These are phyloP conservation scores for Drepana falcataria DNA, from an alignment of 2,888 invertebrate species.

Conservation along the genomic window DNA sequence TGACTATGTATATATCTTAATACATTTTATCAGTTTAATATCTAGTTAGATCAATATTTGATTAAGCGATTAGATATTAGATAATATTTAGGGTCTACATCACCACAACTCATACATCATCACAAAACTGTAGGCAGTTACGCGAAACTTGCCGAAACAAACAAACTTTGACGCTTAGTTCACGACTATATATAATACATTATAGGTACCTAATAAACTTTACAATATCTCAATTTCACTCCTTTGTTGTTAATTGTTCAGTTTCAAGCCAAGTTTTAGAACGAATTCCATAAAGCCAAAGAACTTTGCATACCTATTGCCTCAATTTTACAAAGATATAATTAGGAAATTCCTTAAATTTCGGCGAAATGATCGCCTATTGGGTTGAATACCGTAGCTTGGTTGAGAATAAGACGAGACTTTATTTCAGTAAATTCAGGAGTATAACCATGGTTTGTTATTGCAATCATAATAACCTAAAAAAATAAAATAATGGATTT, in stretches of 20 bases:
- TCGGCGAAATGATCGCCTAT: background rate
- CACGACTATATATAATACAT: background rate
- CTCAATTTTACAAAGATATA: background rate
- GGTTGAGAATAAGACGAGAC: too few relatives aligned
- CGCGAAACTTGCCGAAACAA: background rate
- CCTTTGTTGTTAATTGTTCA: conserved; percentile 1
- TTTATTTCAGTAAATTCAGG: too few relatives aligned
- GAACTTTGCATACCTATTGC: background rate
- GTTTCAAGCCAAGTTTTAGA: background rate
- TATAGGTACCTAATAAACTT: background rate
- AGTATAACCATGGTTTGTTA: too few relatives aligned
- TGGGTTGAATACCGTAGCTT: too few relatives aligned
- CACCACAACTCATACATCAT: background rate
- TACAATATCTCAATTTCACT: background rate
- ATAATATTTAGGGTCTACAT: background rate
- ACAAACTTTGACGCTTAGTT: background rate
- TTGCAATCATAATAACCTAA: too few relatives aligned
- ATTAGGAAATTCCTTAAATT: background rate
- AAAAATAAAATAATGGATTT: too few relatives aligned
- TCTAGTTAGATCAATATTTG: too few relatives aligned
- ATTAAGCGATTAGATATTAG: too few relatives aligned
- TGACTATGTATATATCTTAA: background rate
- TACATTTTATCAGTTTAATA: background rate
- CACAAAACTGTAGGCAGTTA: background rate
- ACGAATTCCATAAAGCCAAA: conserved; percentile 1